A percentile compares a stretch with the other conserved stretches of the same genome.
These are phyloP conservation scores for Falco cherrug DNA, from an alignment of 2,797 vertebrate species.

Conservation along the genomic window DNA sequence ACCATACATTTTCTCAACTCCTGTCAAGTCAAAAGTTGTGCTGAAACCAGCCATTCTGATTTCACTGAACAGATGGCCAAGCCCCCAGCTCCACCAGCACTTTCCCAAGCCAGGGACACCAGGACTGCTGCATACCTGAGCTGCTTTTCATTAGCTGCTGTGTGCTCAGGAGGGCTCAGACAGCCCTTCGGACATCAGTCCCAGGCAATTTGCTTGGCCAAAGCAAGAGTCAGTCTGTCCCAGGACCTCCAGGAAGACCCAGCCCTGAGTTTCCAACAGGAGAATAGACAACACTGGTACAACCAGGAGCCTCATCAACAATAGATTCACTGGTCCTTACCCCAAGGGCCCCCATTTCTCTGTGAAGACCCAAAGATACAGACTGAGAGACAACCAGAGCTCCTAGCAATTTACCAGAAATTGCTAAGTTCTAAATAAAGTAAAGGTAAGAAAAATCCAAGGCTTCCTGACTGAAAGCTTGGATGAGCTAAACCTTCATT, in stretches of 20 bases:
- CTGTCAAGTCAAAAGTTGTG: not conserved
- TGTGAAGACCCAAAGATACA: not conserved
- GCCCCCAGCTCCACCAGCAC: not conserved
- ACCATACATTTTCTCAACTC: not conserved
- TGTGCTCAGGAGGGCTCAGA: not conserved
- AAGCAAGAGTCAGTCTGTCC: not conserved
- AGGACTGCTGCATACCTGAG: not conserved
- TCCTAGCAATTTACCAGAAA: not conserved
- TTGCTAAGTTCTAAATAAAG: not conserved
- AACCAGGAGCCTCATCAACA: not conserved
- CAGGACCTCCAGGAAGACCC: not conserved
- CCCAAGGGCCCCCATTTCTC: not conserved
- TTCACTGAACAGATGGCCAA: not conserved
- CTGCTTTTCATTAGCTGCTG: not conserved
- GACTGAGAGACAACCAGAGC: not conserved
- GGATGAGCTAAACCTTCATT: not conserved
- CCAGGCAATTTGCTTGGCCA: not conserved
- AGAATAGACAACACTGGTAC: not conserved
- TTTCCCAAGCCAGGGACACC: not conserved
- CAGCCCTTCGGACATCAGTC: not conserved
- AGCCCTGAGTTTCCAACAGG: not conserved
- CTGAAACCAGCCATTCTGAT: not conserved
- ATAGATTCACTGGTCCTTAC: not conserved
- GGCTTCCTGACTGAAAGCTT: not conserved
- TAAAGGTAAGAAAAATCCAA: not conserved